These are phyloP conservation scores for Bedellia somnulentella DNA, from an alignment of 2,888 invertebrate genomes.

Conservation along the genomic window DNA sequence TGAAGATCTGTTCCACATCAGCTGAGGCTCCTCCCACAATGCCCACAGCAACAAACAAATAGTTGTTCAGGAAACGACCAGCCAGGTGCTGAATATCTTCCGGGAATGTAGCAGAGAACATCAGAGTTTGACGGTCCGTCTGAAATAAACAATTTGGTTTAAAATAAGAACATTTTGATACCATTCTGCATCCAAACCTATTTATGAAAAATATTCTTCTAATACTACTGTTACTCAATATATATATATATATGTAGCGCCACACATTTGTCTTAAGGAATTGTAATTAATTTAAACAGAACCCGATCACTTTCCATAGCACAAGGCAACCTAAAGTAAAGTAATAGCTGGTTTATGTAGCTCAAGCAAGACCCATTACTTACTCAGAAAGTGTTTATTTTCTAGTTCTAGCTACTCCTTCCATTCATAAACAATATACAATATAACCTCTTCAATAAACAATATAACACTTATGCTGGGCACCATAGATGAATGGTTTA, in stretches of 20 bases:
- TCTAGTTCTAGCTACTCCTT: too few relatives aligned
- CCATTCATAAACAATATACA: too few relatives aligned
- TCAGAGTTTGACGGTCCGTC: conserved; percentile 90
- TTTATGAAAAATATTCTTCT: not conserved
- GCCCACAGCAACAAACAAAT: conserved; percentile 89
- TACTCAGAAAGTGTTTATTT: too few relatives aligned
- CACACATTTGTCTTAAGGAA: too few relatives aligned
- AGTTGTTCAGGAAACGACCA: conserved; percentile 72
- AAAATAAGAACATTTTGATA: not conserved
- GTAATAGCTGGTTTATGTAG: too few relatives aligned
- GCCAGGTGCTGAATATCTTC: conserved; percentile 93
- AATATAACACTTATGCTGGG: conserved; percentile 61
- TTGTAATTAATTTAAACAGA: too few relatives aligned
- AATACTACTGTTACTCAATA: not conserved
- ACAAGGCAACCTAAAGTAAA: too few relatives aligned
- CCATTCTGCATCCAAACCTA: not conserved
- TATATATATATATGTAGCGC: not conserved
- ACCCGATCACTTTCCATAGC: too few relatives aligned
- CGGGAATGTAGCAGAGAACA: conserved; percentile 99
- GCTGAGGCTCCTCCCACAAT: conserved; percentile 90
- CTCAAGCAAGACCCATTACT: too few relatives aligned
- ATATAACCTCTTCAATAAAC: not conserved
- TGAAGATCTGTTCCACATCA: conserved; percentile 83
- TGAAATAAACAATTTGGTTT: conserved; percentile 16
- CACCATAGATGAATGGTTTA: conserved; percentile 83